Evolutionary conservation across 2,888 invertebrate species (phyloP).

Genomic region (Heliconius hortense): DNA sequence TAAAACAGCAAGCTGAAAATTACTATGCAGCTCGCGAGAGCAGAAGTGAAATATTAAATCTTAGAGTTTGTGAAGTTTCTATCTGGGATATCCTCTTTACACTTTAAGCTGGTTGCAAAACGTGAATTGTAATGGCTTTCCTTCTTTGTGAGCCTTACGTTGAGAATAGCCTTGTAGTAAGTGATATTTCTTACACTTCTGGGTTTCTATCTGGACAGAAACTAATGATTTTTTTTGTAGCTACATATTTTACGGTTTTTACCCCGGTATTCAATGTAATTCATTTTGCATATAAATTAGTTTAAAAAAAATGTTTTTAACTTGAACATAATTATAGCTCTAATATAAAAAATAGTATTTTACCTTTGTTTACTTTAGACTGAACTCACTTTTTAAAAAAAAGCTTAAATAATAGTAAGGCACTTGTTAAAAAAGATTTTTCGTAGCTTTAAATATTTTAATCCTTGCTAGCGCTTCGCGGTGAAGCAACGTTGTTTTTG

Average conservation of each 20-base stretch:
- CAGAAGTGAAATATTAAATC: slow-evolving; percentile 39
- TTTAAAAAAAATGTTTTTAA: no score
- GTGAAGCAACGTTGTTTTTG: slow-evolving; percentile 2
- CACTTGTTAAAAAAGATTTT: background rate
- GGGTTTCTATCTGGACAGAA: background rate
- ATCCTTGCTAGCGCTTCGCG: slow-evolving; percentile 3
- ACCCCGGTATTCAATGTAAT: background rate
- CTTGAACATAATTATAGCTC: no score
- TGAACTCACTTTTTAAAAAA: background rate
- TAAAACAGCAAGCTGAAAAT: slow-evolving; percentile 27
- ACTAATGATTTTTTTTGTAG: background rate
- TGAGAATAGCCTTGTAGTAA: background rate
- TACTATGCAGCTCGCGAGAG: slow-evolving; percentile 32
- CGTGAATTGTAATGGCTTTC: slow-evolving; percentile 17
- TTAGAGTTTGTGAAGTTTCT: slow-evolving; percentile 31
- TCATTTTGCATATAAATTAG: background rate
- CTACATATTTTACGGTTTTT: no score
- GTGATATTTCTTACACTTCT: background rate
- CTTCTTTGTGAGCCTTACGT: background rate
- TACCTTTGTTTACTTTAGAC: no score
- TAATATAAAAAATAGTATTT: no score
- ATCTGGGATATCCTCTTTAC: slow-evolving; percentile 30
- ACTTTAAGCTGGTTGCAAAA: slow-evolving; percentile 29
- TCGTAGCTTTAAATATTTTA: slow-evolving; percentile 9
- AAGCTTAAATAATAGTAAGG: background rate